Conservation (phyloP, 2,797 vertebrate species). For the Lithobates pipiens region DNA sequence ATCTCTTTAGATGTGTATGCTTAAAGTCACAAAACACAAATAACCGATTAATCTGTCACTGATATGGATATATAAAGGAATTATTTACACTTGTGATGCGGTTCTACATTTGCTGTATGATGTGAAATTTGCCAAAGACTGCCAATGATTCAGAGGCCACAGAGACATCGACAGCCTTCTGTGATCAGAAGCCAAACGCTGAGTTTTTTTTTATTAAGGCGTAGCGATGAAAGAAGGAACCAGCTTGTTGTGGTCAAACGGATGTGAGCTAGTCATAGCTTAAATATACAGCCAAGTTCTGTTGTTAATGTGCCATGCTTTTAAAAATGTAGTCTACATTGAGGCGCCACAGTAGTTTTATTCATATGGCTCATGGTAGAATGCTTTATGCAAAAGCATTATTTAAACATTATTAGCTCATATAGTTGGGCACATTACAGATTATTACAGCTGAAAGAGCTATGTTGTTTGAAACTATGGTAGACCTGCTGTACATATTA, state of each 20-base stretch:
- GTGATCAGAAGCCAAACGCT: conserved; percentile 14
- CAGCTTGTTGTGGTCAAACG: conserved; percentile 33
- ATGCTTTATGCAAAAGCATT: neutral
- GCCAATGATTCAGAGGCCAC: conserved; percentile 24
- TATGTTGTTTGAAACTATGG: neutral
- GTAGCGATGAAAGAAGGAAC: conserved; percentile 13
- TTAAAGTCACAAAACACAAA: conserved; percentile 7
- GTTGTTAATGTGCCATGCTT: conserved; percentile 1
- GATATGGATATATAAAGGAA: conserved; percentile 13
- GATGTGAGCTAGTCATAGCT: neutral
- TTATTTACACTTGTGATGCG: conserved; percentile 10
- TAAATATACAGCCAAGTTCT: conserved; percentile 6
- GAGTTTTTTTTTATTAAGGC: neutral
- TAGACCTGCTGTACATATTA: neutral
- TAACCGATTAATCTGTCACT: conserved; percentile 9
- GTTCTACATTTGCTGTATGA: conserved; percentile 15
- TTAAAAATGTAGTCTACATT: conserved; percentile 1
- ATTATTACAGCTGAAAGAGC: neutral
- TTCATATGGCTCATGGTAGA: neutral
- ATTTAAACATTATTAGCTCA: neutral
- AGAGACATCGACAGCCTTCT: neutral
- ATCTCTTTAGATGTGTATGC: conserved; percentile 18
- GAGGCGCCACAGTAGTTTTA: conserved; percentile 2
- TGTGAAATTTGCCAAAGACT: conserved; percentile 26
- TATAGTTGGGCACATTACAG: neutral